These are phyloP conservation scores for Eupithecia centaureata DNA, from an alignment of 2,888 invertebrate species.

Conservation along the genomic window DNA sequence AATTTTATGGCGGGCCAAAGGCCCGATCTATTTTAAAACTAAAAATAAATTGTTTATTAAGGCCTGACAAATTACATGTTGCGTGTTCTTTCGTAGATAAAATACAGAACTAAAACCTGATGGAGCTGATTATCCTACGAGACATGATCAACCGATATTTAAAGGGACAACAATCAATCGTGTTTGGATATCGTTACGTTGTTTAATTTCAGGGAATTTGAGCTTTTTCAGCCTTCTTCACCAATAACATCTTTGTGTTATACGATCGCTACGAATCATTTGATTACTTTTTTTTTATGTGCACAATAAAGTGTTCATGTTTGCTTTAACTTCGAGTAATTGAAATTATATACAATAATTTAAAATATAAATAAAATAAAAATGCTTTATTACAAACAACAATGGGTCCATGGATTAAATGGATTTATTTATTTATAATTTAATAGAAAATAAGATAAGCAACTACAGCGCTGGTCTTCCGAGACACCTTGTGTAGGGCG, in stretches of 20 bases:
- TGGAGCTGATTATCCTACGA: neutral
- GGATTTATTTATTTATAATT: too few relatives aligned
- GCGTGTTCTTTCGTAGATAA: neutral
- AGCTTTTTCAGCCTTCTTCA: neutral
- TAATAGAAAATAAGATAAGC: too few relatives aligned
- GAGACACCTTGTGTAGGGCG: too few relatives aligned
- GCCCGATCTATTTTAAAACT: too few relatives aligned
- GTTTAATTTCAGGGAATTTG: neutral
- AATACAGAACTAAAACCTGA: neutral
- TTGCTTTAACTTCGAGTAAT: too few relatives aligned
- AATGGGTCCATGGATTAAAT: too few relatives aligned
- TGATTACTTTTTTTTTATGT: neutral
- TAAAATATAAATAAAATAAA: too few relatives aligned
- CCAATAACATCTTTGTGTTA: neutral
- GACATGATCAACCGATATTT: neutral
- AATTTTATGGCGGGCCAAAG: neutral
- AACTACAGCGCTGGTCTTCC: too few relatives aligned
- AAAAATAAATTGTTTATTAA: too few relatives aligned
- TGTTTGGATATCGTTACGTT: neutral
- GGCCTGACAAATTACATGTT: too few relatives aligned
- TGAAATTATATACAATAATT: too few relatives aligned
- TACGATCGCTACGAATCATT: neutral
- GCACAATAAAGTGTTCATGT: neutral
- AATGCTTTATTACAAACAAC: too few relatives aligned
- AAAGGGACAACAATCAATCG: neutral